Evolutionary conservation across 2,888 invertebrate species (phyloP).

Genomic region (Lithophane semibrunnea): DNA sequence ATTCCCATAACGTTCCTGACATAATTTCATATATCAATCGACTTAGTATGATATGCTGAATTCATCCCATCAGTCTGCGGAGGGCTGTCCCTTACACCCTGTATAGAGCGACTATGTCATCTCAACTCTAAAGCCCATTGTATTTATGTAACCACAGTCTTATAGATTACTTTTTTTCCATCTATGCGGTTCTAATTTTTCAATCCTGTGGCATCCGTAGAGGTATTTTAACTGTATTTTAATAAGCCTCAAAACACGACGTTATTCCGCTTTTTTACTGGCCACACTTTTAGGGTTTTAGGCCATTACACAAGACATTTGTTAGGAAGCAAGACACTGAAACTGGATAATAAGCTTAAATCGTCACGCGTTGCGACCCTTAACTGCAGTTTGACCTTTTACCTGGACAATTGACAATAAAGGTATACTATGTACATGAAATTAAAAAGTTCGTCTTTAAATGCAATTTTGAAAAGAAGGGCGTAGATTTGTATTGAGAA

Average conservation of each 20-base stretch:
- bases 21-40: too few relatives aligned
- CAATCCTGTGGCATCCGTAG: too few relatives aligned
- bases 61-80: too few relatives aligned
- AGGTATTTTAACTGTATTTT: background rate
- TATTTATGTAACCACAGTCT: too few relatives aligned
- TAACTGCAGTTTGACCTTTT: constrained; percentile 56
- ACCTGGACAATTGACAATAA: constrained; percentile 31
- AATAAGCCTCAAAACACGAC: background rate
- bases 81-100: too few relatives aligned
- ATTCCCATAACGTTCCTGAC: too few relatives aligned
- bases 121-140: background rate
- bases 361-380: constrained; percentile 59
- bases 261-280: constrained; percentile 8
- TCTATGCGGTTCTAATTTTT: background rate
- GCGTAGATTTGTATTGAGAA: background rate
- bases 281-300: constrained; percentile 60
- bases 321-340: constrained; percentile 65
- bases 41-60: too few relatives aligned
- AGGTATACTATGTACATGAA: background rate
- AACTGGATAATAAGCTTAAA: constrained; percentile 65
- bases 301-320: constrained; percentile 69
- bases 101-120: background rate
- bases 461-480: background rate
- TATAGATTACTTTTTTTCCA: background rate
- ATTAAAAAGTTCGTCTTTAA: constrained; percentile 9